Evolutionary conservation across 2,888 invertebrate species (phyloP).

Genomic region (Dicranocentrus wangi): DNA sequence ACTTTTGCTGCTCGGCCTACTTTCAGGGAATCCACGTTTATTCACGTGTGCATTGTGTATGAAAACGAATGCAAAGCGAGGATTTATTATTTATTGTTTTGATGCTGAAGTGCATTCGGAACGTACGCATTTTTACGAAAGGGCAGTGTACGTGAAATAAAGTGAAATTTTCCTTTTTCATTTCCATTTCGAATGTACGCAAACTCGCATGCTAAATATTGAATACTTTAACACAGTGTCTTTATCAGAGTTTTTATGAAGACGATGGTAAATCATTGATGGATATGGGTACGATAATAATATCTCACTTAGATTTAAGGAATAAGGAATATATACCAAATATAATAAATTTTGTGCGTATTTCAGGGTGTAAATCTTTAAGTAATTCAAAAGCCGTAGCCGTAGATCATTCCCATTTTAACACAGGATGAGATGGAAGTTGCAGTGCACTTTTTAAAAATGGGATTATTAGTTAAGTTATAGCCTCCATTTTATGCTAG

Average conservation of each 20-base stretch:
- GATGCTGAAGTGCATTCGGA: not conserved
- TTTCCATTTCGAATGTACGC: too few species aligned
- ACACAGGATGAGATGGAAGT: too few species aligned
- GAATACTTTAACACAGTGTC: not conserved
- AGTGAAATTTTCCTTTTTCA: slow-evolving; percentile 22
- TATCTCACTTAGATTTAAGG: too few species aligned
- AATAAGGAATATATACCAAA: too few species aligned
- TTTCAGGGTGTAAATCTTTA: not conserved
- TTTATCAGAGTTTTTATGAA: not conserved
- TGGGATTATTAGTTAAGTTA: not conserved
- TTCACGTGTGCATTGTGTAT: not conserved
- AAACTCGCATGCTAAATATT: too few species aligned
- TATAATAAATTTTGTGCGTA: too few species aligned
- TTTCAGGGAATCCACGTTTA: not conserved
- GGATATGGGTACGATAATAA: not conserved
- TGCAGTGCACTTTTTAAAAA: too few species aligned
- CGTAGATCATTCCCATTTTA: too few species aligned
- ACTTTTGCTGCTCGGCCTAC: slow-evolving; percentile 1
- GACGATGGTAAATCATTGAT: not conserved
- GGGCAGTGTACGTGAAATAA: not conserved
- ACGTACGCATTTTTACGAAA: not conserved
- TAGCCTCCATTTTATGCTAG: not conserved
- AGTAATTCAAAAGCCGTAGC: too few species aligned
- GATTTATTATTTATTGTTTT: not conserved
- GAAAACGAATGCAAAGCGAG: not conserved